These are phyloP conservation scores for Merodon equestris DNA, from an alignment of 2,888 invertebrate genomes.

Conservation along the genomic window DNA sequence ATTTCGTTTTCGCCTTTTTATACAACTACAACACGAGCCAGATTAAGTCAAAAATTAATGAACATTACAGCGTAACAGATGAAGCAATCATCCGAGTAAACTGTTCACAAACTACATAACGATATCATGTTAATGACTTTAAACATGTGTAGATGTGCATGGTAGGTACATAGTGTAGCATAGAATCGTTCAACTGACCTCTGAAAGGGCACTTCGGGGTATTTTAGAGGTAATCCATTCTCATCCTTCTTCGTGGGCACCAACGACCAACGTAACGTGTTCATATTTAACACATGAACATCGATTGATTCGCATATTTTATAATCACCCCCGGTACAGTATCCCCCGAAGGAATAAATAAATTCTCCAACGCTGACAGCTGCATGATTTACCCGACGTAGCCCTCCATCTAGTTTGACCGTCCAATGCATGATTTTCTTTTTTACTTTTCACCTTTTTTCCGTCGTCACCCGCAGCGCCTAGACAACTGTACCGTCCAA, in stretches of 20 bases:
- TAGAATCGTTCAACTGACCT: constrained; percentile 71
- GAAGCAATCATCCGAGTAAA: too few relatives aligned
- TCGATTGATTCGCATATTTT: constrained; percentile 89
- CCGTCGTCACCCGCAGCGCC: not conserved
- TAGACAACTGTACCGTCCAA: not conserved
- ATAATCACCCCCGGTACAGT: constrained; percentile 89
- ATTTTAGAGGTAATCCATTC: constrained; percentile 77
- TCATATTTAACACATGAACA: constrained; percentile 90
- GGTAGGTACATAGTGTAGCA: too few relatives aligned
- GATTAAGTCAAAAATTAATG: too few relatives aligned
- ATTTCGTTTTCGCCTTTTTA: too few relatives aligned
- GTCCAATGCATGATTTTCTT: constrained; percentile 97
- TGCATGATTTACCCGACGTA: constrained; percentile 94
- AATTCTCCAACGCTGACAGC: constrained; percentile 88
- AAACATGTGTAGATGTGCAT: too few relatives aligned
- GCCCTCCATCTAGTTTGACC: constrained; percentile 92
- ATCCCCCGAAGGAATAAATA: constrained; percentile 95
- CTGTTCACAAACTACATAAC: too few relatives aligned
- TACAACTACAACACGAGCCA: too few relatives aligned
- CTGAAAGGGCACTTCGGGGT: constrained; percentile 86
- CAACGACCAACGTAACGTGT: constrained; percentile 81
- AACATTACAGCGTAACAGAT: too few relatives aligned
- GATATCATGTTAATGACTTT: too few relatives aligned
- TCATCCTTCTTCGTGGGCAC: constrained; percentile 80
- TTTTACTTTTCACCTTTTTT: constrained; percentile 33